Percentiles rank a stretch among this genome's conserved stretches.
phyloP scores from a whole-genome alignment of 2,797 vertebrate species.

The Manis crassicaudata region DNA sequence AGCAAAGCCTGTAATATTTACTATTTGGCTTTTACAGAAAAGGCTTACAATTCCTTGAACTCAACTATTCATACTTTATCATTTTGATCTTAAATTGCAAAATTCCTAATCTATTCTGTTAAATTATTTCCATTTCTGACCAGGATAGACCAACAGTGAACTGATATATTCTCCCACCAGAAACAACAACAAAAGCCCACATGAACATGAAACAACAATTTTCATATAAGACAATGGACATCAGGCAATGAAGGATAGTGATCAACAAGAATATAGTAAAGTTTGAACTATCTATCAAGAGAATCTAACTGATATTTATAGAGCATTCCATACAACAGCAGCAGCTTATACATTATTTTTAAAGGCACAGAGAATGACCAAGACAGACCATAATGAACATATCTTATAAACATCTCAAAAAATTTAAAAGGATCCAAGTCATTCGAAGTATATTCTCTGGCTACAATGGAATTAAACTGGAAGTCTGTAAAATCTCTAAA shows the following conservation, averaged over 20 bases:
- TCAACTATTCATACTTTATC: neutral
- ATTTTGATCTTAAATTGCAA: neutral
- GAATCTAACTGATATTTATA: neutral
- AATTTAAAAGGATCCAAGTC: conserved; percentile 1
- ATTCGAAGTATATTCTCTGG: neutral
- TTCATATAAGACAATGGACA: neutral
- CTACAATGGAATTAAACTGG: conserved; percentile 6
- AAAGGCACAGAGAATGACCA: neutral
- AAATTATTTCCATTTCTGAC: neutral
- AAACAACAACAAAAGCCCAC: neutral
- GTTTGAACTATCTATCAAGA: neutral
- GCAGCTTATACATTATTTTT: neutral
- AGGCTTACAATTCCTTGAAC: neutral
- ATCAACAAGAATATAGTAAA: neutral
- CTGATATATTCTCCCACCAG: neutral
- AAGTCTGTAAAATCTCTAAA: neutral
- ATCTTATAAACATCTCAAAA: neutral
- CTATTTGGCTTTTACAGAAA: neutral
- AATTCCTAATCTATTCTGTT: neutral
- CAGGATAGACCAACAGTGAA: neutral
- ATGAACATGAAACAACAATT: neutral
- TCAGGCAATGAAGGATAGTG: neutral
- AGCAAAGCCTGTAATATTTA: neutral
- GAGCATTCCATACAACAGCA: neutral
- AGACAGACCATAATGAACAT: neutral